Evolutionary conservation across 1,140 invertebrate species (phyloP), one percentile per base, ranked within the genome.

Genomic region (Hylaeus anthracinus): DNA sequence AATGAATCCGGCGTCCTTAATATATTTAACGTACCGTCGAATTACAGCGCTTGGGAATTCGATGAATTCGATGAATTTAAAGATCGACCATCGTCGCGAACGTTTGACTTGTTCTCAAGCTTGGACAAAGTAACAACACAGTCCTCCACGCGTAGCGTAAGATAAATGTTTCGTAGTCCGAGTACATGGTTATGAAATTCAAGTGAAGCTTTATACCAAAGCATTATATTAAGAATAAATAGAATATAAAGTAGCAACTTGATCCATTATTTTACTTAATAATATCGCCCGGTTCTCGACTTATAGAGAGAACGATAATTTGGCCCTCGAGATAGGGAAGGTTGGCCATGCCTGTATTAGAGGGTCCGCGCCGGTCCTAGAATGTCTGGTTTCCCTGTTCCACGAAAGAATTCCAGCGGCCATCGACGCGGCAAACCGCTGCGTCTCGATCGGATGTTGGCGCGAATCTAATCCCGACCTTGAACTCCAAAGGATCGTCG

Each of bases 11-110:
- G 45, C 65, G 65, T 12, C 65, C 64, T 66, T 66, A 67, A 51
- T 67, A 51, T 67, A 67, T 51, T 67, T 67, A 51, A 45, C n/a
- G 41, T 12, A n/a, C 14, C n/a, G 45, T 67, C 65, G 43, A 45
- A 67, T 67, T 67, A 53, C 45, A 67, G 65, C 43, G 45, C 45
- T 8, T 8, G n/a, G 65, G 65, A 67, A 67, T 67, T 51, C 65
- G 65, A 67, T 67, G 65, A 67, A 67, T 67, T 51, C 65, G 65
- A 67, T 67, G 65, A 67, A 67, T 67, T 51, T 67, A 26, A 51
- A 67, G 51, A 53, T 67, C 65, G 65, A 48, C n/a, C 45, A 5
- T 51, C 45, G 15, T 67, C 37, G 65, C 10, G 48, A 15, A 43
- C 43, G 64, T 6, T 26, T 26, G 26, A 26, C 26, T 26, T 26